phyloP scores from a whole-genome alignment of 2,888 invertebrate genomes.

The Conus canariensis region DNA sequence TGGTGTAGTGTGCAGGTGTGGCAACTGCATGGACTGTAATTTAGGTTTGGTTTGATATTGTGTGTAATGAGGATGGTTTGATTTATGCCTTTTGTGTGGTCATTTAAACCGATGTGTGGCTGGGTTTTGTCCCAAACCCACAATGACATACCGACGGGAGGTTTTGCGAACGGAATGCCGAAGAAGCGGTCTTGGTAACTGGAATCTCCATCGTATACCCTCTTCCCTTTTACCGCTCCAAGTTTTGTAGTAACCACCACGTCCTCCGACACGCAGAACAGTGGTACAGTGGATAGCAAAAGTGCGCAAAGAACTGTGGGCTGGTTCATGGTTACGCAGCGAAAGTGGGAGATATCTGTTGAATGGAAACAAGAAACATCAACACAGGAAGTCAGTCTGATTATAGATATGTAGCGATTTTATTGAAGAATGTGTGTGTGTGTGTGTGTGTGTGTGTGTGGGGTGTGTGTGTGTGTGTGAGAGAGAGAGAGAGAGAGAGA shows the following conservation, averaged over 20 bases:
- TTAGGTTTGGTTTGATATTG: too few relatives aligned
- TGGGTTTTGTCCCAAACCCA: too few relatives aligned
- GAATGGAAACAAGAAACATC: not conserved
- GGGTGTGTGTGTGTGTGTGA: too few relatives aligned
- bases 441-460: too few relatives aligned
- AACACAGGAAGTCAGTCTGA: not conserved
- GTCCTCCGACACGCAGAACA: not conserved
- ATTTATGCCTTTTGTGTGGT: too few relatives aligned
- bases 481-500: too few relatives aligned
- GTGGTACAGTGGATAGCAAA: not conserved
- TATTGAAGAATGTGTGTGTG: too few relatives aligned
- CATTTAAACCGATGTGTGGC: too few relatives aligned
- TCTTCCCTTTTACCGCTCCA: not conserved
- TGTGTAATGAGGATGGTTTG: too few relatives aligned
- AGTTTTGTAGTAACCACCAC: not conserved
- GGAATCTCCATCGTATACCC: not conserved
- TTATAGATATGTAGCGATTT: not conserved
- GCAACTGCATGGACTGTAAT: too few relatives aligned
- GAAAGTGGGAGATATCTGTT: not conserved
- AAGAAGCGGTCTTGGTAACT: conserved; percentile 13
- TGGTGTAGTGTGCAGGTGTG: too few relatives aligned
- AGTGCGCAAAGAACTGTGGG: not conserved
- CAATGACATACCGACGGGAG: conserved; percentile 23
- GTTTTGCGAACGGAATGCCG: conserved; percentile 24
- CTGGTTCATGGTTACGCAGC: not conserved